Base-by-base conservation (phyloP, 2,797 vertebrate species). In the Manis javanica region DNA sequence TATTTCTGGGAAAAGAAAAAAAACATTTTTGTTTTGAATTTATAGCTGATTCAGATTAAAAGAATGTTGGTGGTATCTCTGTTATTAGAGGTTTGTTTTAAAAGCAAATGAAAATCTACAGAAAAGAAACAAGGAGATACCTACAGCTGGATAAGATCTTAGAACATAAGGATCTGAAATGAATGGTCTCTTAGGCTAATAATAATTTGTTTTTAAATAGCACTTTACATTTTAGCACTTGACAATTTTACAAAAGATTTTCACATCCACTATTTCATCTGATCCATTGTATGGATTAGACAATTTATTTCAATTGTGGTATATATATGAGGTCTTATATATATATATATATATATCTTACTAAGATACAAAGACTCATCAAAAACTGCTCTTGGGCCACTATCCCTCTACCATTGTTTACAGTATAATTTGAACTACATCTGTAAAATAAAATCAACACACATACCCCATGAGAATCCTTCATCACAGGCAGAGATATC, bases 41-140 rank as follows among this genome's bases (percentile, higher is more conserved):
- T 72, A 68, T 31, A 68, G 46, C 78, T 91, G 83, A 59, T 79
- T 96, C 87, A 81, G n/a, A 75, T 61, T 55, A 11, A 79, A 91
- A 94, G 53, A 96, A 42, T 59, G 37, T 86, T 74, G 77, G 51
- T n/a, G 81, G 19, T 31, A 68, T 10, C 63, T 51, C 53, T 84
- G 71, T 66, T 77, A 72, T 88, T 78, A 91, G 39, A 29, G 42
- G 5, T 64, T 93, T 90, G 16, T 72, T 91, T 91, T 55, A 57
- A 93, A 84, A 88, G 66, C 87, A 57, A 93, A 88, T 72, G 57
- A 42, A 87, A 91, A 66, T 75, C n/a, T 24, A 19, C 39, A 12
- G 39, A 26, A 74, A 61, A 87, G 7, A 87, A 78, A 90, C 57
- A 39, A 69, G 64, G 42, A 26, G n/a, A 83, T 63, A 29, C 37